These are phyloP conservation scores for Stegostoma tigrinum DNA, from an alignment of 2,113 vertebrate genomes.

Conservation along the genomic window DNA sequence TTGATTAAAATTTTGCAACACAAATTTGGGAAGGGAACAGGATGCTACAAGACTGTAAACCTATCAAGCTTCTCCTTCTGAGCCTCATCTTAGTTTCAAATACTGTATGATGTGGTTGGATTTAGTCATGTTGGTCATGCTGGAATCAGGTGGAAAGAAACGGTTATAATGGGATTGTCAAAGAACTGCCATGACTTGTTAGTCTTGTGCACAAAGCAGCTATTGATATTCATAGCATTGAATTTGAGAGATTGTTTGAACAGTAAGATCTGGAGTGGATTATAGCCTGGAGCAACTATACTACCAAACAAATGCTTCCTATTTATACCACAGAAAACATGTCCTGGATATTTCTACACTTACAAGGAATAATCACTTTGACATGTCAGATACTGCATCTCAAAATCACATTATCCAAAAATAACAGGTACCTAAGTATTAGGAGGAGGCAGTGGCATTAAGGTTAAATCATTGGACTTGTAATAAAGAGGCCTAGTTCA, in stretches of 20 bases:
- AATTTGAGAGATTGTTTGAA: not conserved
- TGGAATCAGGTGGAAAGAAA: not conserved
- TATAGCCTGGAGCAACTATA: not conserved
- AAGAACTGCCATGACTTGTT: not conserved
- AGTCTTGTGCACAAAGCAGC: not conserved
- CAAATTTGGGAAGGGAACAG: not conserved
- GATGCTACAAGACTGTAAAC: not conserved
- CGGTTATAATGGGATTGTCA: not conserved
- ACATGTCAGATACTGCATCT: not conserved
- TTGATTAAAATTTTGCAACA: not conserved
- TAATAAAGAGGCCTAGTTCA: too few species aligned
- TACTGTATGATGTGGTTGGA: not conserved
- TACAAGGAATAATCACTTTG: not conserved
- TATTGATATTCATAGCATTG: not conserved
- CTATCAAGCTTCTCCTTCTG: not conserved
- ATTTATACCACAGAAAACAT: not conserved
- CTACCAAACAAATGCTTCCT: not conserved
- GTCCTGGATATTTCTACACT: not conserved
- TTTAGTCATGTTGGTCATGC: not conserved
- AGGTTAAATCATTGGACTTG: too few species aligned
- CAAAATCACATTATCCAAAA: not conserved
- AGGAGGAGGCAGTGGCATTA: not conserved
- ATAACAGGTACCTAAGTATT: not conserved
- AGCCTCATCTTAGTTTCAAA: not conserved
- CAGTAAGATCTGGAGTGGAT: constrained; percentile 12